Evolutionary conservation across 2,888 invertebrate species (phyloP).

Genomic region (Nomada ferruginata): DNA sequence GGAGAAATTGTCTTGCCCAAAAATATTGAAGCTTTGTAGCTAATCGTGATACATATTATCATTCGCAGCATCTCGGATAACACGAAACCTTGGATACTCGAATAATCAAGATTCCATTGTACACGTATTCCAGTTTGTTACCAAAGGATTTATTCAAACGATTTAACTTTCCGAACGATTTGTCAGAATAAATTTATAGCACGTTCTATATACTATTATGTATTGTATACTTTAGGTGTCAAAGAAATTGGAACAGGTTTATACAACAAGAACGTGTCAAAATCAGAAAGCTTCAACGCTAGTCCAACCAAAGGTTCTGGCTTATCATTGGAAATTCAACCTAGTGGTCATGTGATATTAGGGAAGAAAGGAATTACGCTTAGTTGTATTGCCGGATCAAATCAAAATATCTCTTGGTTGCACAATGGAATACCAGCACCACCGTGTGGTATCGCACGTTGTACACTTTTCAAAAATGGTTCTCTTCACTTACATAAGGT

Average conservation of each 20-base stretch:
- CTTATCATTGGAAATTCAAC: slow-evolving; percentile 76
- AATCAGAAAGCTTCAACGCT: slow-evolving; percentile 73
- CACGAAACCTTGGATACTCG: too few species aligned
- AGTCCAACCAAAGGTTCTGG: slow-evolving; percentile 71
- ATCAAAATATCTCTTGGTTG: slow-evolving; percentile 79
- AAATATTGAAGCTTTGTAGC: too few species aligned
- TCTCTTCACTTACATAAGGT: slow-evolving; percentile 81
- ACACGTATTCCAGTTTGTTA: not conserved
- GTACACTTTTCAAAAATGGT: slow-evolving; percentile 77
- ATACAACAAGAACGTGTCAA: slow-evolving; percentile 75
- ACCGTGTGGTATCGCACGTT: slow-evolving; percentile 78
- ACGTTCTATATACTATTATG: not conserved
- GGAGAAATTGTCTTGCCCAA: too few species aligned
- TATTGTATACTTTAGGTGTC: slow-evolving; percentile 69
- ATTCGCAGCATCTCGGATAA: too few species aligned
- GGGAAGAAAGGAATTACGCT: slow-evolving; percentile 79
- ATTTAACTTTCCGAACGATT: not conserved
- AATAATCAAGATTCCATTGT: not conserved
- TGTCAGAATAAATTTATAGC: not conserved
- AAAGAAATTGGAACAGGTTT: slow-evolving; percentile 76
- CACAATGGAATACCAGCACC: slow-evolving; percentile 79
- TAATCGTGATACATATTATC: too few species aligned
- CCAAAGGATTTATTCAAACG: not conserved
- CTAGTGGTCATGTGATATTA: slow-evolving; percentile 78
- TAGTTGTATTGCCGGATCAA: slow-evolving; percentile 75